Base-by-base conservation (phyloP, 2,113 vertebrate species). In the Serinus canaria region DNA sequence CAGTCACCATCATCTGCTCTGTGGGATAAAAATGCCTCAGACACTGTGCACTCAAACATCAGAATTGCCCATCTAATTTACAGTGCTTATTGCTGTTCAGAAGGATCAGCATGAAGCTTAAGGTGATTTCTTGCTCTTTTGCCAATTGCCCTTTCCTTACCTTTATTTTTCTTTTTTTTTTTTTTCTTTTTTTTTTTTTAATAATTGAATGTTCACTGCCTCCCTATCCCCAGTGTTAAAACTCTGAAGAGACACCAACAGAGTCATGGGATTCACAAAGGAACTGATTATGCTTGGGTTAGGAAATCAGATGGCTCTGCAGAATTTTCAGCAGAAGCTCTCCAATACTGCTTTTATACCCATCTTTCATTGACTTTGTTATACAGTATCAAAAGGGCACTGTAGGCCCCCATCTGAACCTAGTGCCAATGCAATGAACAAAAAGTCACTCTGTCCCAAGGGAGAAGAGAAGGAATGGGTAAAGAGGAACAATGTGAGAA, bases 1-100 rank as follows among this genome's bases (percentile, higher is more conserved):
- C 95, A 95, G 81, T 69, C 87, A 79, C 70, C 41, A 79, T 91
- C 77, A 89, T 44, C 89, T 89, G 67, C 74, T 92, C 81, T 69
- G 67, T 50, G 67, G 74, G 67, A 94, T 83, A 92, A 95, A 95
- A 91, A 90, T n/a, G 70, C 39, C 50, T 77, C 81, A 68, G 47
- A 90, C 30, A 31, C 24, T 47, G 28, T 58, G 58, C 25, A 68
- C 31, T 79, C 82, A 77, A 79, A 68, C 44, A 85, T 62, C 70
- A 85, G 75, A 94, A 93, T 9, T 85, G 68, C 44, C 74, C 66
- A 33, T 82, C 62, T 79, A 66, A 64, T 78, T 93, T 76, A 22
- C n/a, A 43, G 31, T 15, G 63, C 33, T 82, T 60, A 63, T 60
- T 64, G 86, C 56, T 78, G 39, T 62, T 83, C 64, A 81, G 55